Evolutionary conservation across 2,113 vertebrate genomes (phyloP).

Genomic region (Xenopus borealis): DNA sequence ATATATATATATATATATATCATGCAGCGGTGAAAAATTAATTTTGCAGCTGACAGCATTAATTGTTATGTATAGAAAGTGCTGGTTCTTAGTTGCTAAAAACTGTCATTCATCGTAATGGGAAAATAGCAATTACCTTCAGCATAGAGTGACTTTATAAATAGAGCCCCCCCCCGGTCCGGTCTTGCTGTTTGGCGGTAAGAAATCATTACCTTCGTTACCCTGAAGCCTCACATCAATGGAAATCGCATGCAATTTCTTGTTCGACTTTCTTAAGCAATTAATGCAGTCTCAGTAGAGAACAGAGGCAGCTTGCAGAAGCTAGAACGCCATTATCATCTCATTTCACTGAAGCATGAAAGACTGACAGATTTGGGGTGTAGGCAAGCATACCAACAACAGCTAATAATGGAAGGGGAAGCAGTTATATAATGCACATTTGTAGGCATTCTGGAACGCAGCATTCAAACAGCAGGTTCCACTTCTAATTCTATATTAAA

Average conservation of each 20-base stretch:
- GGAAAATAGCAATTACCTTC: no score
- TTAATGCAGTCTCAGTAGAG: slow-evolving; percentile 55
- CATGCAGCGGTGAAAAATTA: no score
- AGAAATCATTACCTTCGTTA: no score
- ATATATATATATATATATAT: no score
- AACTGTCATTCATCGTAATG: no score
- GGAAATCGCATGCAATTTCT: not conserved
- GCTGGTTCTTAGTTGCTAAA: no score
- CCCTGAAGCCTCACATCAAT: no score
- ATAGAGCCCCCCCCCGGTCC: no score
- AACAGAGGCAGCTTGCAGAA: slow-evolving; percentile 52
- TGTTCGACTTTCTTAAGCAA: slow-evolving; percentile 41
- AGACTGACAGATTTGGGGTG: slow-evolving; percentile 64
- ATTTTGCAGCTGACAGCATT: no score
- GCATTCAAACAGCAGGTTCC: slow-evolving; percentile 48
- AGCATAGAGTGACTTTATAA: no score
- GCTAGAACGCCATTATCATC: slow-evolving; percentile 58
- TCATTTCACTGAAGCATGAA: slow-evolving; percentile 53
- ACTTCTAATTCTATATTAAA: slow-evolving; percentile 27
- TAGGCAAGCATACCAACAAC: slow-evolving; percentile 34
- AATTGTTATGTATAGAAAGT: no score
- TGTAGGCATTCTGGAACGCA: slow-evolving; percentile 23
- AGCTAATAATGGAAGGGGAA: slow-evolving; percentile 30
- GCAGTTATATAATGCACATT: slow-evolving; percentile 29
- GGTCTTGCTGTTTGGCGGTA: no score